Evolutionary conservation across 2,113 vertebrate genomes (phyloP).

Genomic region (Dendrocopos noguchii): DNA sequence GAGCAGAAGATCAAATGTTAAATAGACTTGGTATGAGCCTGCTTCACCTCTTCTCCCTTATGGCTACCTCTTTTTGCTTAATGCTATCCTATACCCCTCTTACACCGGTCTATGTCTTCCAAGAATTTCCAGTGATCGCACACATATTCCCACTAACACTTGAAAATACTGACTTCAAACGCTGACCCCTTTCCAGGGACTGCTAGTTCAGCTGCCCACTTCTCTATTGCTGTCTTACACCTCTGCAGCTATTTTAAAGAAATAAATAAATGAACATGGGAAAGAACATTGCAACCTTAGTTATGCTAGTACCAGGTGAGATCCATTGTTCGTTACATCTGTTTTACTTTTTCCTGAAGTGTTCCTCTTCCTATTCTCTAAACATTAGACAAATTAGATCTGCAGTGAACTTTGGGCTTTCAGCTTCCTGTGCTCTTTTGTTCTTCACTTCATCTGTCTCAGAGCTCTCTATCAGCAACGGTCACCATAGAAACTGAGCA

Average conservation of each 20-base stretch:
- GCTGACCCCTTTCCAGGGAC: neutral
- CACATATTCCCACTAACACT: neutral
- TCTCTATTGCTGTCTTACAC: neutral
- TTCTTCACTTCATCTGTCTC: constrained; percentile 53
- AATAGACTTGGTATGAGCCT: neutral
- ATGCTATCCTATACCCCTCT: neutral
- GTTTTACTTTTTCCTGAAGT: neutral
- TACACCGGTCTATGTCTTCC: neutral
- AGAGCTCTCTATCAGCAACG: constrained; percentile 50
- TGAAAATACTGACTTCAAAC: neutral
- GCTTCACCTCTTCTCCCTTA: neutral
- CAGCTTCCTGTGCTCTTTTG: constrained; percentile 20
- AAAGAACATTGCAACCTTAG: neutral
- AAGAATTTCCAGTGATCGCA: neutral
- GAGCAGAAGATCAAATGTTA: neutral
- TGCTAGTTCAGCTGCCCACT: neutral
- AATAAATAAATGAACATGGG: neutral
- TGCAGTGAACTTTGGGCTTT: constrained; percentile 26
- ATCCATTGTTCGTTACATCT: neutral
- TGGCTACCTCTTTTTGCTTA: neutral
- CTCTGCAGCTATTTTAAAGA: neutral
- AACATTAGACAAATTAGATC: constrained; percentile 42
- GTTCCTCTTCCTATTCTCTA: constrained; percentile 2
- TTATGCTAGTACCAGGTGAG: neutral
- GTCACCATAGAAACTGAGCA: constrained; percentile 70